Conservation (phyloP, 2,797 vertebrate species). For the Pipistrellus kuhlii region DNA sequence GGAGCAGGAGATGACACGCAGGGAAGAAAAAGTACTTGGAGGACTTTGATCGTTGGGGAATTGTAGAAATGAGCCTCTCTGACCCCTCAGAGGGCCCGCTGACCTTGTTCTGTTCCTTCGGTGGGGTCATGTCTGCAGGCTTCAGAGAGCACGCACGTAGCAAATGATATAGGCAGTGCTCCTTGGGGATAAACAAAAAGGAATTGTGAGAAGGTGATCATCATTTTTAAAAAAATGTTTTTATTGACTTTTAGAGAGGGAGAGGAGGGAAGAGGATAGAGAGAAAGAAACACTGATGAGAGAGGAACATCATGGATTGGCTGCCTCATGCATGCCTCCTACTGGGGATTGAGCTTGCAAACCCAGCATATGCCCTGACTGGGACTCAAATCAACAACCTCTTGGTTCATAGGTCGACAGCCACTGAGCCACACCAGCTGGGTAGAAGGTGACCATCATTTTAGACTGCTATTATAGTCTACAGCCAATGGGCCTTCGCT, state of each 20-base stretch:
- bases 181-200: neutral
- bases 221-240: neutral
- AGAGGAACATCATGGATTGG: too few relatives aligned
- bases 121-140: fast-evolving
- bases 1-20: neutral
- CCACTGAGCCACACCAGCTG: too few relatives aligned
- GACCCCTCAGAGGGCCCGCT: neutral
- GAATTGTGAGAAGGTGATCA: neutral
- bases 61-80: neutral
- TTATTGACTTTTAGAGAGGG: too few relatives aligned
- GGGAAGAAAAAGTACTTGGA: neutral
- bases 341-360: too few relatives aligned
- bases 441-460: neutral
- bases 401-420: too few relatives aligned
- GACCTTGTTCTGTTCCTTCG: neutral
- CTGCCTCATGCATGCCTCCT: too few relatives aligned
- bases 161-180: neutral
- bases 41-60: neutral
- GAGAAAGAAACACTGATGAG: too few relatives aligned
- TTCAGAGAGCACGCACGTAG: neutral
- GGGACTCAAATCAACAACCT: too few relatives aligned
- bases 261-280: too few relatives aligned
- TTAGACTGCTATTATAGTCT: neutral
- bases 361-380: too few relatives aligned
- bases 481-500: neutral